phyloP scores from a whole-genome alignment of 2,113 vertebrate species.

The Anolis sagrei region DNA sequence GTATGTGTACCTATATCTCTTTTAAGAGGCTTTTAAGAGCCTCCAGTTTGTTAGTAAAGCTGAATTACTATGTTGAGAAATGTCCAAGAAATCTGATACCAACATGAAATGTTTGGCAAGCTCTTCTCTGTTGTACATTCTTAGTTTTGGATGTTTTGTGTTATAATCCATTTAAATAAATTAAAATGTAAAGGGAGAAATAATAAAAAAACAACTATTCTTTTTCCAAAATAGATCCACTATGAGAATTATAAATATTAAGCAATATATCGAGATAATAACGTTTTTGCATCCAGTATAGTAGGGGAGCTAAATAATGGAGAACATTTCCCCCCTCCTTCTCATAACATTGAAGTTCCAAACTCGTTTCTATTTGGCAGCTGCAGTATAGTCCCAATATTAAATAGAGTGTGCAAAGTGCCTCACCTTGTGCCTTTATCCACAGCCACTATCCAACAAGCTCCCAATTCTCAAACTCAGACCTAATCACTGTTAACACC shows the following conservation, averaged over 20 bases:
- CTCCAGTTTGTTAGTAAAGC: no score
- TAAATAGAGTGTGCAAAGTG: neutral
- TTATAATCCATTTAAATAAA: neutral
- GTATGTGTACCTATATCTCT: no score
- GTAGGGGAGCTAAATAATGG: neutral
- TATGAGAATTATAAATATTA: neutral
- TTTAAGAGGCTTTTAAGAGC: no score
- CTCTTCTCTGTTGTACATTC: neutral
- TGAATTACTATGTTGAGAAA: no score
- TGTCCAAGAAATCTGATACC: no score
- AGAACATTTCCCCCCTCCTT: neutral
- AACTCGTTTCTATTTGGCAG: neutral
- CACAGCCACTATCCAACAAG: neutral
- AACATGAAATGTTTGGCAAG: no score
- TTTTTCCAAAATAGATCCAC: neutral
- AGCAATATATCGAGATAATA: neutral
- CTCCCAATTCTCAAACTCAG: neutral
- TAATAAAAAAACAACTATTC: neutral
- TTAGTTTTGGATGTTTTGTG: neutral
- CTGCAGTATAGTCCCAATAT: neutral
- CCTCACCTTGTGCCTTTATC: neutral
- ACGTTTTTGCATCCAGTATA: neutral
- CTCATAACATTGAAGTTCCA: neutral
- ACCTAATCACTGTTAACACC: slow-evolving; percentile 26
- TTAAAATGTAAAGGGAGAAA: neutral